Evolutionary conservation across 2,113 vertebrate genomes (phyloP).

Genomic region (Anthoscopus minutus): DNA sequence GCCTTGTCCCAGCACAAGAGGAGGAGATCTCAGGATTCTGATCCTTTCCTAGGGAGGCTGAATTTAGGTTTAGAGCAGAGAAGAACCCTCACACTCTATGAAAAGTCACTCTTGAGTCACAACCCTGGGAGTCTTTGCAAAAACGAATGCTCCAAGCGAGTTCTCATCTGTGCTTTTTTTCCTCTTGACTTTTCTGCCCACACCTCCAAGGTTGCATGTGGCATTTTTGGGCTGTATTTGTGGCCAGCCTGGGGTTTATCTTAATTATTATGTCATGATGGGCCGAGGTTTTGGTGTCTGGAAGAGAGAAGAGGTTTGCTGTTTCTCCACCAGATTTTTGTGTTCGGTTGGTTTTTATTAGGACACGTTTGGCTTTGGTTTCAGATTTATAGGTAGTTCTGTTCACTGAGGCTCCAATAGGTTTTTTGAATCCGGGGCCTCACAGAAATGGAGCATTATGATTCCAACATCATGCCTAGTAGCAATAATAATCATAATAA

Average conservation of each 20-base stretch:
- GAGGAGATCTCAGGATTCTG: neutral
- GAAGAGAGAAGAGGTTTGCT: neutral
- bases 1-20: rapidly evolving
- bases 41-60: neutral
- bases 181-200: neutral
- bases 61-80: neutral
- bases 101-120: neutral
- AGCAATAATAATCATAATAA: neutral
- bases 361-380: constrained; percentile 16
- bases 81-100: neutral
- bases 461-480: constrained; percentile 1
- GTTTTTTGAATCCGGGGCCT: neutral
- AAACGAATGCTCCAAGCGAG: rapidly evolving
- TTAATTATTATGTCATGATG: neutral
- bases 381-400: neutral
- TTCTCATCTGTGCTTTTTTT: neutral
- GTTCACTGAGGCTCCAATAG: neutral
- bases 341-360: neutral
- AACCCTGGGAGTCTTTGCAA: neutral
- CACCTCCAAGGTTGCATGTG: neutral
- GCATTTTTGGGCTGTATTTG: neutral
- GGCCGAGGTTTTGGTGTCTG: neutral
- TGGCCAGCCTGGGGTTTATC: neutral
- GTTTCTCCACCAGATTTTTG: neutral
- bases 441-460: neutral